A percentile compares a stretch with the other conserved stretches of the same genome.
Conservation (phyloP, 1,140 invertebrate species). For the Drosophila arizonae region DNA sequence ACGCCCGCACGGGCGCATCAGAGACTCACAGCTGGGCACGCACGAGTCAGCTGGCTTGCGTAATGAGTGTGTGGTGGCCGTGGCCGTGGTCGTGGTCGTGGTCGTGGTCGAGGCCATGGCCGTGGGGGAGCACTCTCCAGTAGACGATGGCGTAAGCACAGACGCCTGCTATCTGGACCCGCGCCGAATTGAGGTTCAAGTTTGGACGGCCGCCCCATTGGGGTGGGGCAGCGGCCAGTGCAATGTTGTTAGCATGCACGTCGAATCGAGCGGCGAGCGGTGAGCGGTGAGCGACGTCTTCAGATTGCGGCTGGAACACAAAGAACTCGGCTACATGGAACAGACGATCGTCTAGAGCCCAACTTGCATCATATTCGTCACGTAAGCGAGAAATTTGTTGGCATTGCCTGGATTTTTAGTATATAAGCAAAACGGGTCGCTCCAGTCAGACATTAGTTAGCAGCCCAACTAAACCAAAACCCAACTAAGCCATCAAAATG, state of each 20-base stretch:
- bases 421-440: slow-evolving; percentile 63
- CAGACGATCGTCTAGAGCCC: slow-evolving; percentile 46
- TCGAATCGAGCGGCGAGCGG: slow-evolving; percentile 36
- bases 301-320: slow-evolving; percentile 56
- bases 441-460: slow-evolving; percentile 67
- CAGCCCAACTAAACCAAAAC: slow-evolving; percentile 61
- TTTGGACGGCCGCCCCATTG: slow-evolving; percentile 28
- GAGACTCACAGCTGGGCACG: slow-evolving; percentile 18
- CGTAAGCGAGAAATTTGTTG: slow-evolving; percentile 48
- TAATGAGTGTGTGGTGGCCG: slow-evolving; percentile 36
- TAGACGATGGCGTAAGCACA: slow-evolving; percentile 65
- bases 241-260: slow-evolving; percentile 38
- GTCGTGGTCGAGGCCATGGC: too few relatives aligned
- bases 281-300: slow-evolving; percentile 50
- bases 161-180: slow-evolving; percentile 70
- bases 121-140: slow-evolving; percentile 29
- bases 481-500: slow-evolving; percentile 50
- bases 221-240: background rate
- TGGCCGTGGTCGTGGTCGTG: too few relatives aligned
- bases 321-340: slow-evolving; percentile 37
- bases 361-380: slow-evolving; percentile 74
- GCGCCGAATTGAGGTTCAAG: slow-evolving; percentile 47
- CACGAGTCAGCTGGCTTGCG: slow-evolving; percentile 49
- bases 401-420: slow-evolving; percentile 67
- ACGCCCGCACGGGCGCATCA: slow-evolving; percentile 4